Evolutionary conservation across 2,797 vertebrate genomes (phyloP), one percentile per base, ranked within the genome.

Genomic region (Hemitrygon akajei): DNA sequence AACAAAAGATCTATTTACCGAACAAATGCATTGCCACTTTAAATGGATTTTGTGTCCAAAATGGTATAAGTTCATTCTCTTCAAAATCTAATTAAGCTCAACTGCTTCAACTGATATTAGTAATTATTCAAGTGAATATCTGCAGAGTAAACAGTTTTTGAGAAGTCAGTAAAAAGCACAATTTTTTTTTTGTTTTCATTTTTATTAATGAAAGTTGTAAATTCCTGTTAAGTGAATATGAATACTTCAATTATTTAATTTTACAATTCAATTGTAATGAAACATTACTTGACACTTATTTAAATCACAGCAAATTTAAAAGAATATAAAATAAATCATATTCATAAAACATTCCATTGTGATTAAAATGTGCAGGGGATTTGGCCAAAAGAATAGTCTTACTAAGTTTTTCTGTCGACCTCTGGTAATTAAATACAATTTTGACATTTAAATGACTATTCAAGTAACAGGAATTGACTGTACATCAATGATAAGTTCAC

Each of bases 171-270:
- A 86, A 89, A 89, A 69, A 87, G 0, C 30, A 66, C 47, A 66
- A 63, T 89, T 89, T 89, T 66, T n/a, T 89, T 66, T 20, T 7
- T 89, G 34, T 89, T 69, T 66, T 89, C 30, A 89, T 69, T 89
- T 86, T 66, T 66, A 89, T 66, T 87, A 87, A 87, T 89, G 60
- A 69, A 89, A 89, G 6, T 89, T 69, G 60, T 37, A 89, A 89
- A 89, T 89, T 89, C 86, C 86, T 89, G 86, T 89, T 89, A 89
- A 89, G n/a, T 69, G 86, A 89, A 89, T 89, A 16, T 22, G 60
- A 89, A 37, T 20, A 89, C 63, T 34, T 66, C 86, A 66, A 10
- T 89, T 66, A 37, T 16, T 66, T 37, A 66, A 89, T 63, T 66
- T 66, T 89, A 66, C 60, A 89, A 37, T 34, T 89, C n/a, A 89